Conservation (phyloP, 2,888 invertebrate genomes). For the Chymomyza fuscimana region DNA sequence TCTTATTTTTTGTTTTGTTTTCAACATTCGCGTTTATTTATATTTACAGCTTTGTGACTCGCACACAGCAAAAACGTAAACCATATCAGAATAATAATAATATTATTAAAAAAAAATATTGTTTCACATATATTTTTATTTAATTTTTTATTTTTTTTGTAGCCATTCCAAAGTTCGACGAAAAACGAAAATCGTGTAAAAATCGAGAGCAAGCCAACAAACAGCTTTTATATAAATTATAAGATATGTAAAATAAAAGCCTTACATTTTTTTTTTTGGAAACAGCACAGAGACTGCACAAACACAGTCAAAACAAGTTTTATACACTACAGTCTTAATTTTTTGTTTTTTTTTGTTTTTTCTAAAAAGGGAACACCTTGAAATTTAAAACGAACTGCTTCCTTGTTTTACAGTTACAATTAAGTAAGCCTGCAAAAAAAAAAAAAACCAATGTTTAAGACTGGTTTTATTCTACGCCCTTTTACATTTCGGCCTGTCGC, state of each 20-base stretch:
- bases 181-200: constrained; percentile 4
- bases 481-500: not conserved
- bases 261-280: not conserved
- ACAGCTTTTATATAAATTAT: not conserved
- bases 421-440: not conserved
- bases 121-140: not conserved
- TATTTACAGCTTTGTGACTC: constrained; percentile 17
- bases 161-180: not conserved
- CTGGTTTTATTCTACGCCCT: constrained; percentile 21
- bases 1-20: constrained; percentile 50
- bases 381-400: constrained; percentile 29
- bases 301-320: not conserved
- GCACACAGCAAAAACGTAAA: not conserved
- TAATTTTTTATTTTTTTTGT: not conserved
- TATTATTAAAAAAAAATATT: not conserved
- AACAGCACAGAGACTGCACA: not conserved
- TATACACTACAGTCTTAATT: not conserved
- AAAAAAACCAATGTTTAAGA: constrained; percentile 16
- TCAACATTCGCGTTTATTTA: constrained; percentile 40
- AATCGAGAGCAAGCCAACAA: constrained; percentile 1
- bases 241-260: not conserved
- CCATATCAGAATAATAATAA: not conserved
- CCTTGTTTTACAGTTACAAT: constrained; percentile 44
- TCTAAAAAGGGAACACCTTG: constrained; percentile 25
- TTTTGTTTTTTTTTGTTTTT: not conserved